Evolutionary conservation across 2,888 invertebrate species (phyloP), one percentile per base, ranked within the genome.

Genomic region (Lasioglossum lativentre): DNA sequence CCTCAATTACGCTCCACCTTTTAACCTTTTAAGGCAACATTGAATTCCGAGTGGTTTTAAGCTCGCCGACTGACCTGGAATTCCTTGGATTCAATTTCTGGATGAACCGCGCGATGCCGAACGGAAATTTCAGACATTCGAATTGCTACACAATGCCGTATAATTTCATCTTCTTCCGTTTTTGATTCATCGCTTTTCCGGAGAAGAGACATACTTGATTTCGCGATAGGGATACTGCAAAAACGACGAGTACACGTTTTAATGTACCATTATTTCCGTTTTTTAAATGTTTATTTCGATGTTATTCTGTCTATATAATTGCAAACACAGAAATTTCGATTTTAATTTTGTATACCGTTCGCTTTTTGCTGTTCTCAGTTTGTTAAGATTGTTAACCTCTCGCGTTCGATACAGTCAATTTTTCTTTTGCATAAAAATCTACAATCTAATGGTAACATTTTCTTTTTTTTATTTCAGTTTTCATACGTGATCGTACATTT

Each of bases 21-120:
- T 45, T 34, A 38, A n/a, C 42, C 63, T 27, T 66, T 34, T 23
- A 80, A 19, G 3, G 27, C 19, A 4, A 8, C 30, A 14, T 47
- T 30, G 45, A 12, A 47, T 76, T 68, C 45, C 45, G 12, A 14
- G 23, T 34, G 72, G 63, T 40, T 80, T 38, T 52, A 42, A 42
- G 77, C 52, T 59, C 80, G 19, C 16, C 27, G 27, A 30, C 19
- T 45, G 45, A 27, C 30, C n/a, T 23, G 19, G 14, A 79, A 40
- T 38, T 79, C 59, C 23, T 34, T n/a, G 40, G 40, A 40, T 63
- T 63, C 63, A 63, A 63, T 63, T 63, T 19, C 63, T 63, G 63
- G 63, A 63, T 30, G 19, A 63, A 19, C 30, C 30, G 30, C 63
- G 63, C 16, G 16, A 63, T 30, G 63, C 16, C 5, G 2, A 8